These are phyloP conservation scores for Virgularia gustaviana DNA, from an alignment of 92 coral and sea anemone genomes.

Conservation along the genomic window DNA sequence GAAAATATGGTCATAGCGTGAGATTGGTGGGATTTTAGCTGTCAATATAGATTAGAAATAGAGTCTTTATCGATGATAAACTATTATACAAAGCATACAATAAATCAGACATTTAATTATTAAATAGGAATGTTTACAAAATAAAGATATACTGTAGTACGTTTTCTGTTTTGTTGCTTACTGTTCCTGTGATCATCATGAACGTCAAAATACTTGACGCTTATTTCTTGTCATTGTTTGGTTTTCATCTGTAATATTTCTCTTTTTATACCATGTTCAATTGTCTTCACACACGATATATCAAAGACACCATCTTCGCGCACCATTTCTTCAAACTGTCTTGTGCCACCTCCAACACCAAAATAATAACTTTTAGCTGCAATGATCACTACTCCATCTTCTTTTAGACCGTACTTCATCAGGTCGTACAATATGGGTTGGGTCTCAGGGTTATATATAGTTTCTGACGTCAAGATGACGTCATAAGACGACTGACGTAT, in stretches of 20 bases:
- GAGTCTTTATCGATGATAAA: too few species aligned
- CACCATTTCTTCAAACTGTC: slow-evolving; percentile 69
- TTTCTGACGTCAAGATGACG: slow-evolving; percentile 84
- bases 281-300: slow-evolving; percentile 51
- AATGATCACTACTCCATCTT: slow-evolving; percentile 64
- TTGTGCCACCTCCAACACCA: slow-evolving; percentile 99
- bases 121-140: too few species aligned
- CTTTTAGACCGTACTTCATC: slow-evolving; percentile 61
- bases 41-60: too few species aligned
- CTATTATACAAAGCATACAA: too few species aligned
- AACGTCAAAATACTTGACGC: too few species aligned
- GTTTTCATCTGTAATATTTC: slow-evolving; percentile 67
- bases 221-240: too few species aligned
- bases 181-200: too few species aligned
- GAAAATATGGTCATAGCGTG: too few species aligned
- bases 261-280: slow-evolving; percentile 61
- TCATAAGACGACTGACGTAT: slow-evolving; percentile 72
- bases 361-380: slow-evolving; percentile 93
- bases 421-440: slow-evolving; percentile 61
- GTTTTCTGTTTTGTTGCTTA: too few species aligned
- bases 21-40: too few species aligned
- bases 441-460: slow-evolving; percentile 69
- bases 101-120: too few species aligned
- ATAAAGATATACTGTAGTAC: too few species aligned
- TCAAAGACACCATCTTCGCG: slow-evolving; percentile 54